Evolutionary conservation across 37 sponge, comb jelly and placozoan genomes (phyloP), one percentile per base, ranked within the genome.

Genomic region (Oopsacas minuta): DNA sequence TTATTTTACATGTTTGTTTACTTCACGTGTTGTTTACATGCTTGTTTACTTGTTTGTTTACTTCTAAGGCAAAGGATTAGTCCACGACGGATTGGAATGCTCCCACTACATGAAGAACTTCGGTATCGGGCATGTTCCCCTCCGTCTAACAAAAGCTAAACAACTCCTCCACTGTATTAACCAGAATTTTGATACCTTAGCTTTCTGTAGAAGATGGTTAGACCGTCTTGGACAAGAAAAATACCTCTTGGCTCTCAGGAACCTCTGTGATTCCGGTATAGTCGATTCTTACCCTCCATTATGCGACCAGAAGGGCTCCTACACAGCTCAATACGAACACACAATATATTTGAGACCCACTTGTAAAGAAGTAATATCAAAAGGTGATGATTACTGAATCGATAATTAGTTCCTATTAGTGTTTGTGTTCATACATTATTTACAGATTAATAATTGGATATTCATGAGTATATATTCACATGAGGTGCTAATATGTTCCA

Each of bases 61-160:
- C 30, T n/a, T n/a, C n/a, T n/a, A n/a, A 61, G 75, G 75, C 75
- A 88, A 88, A 49, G 99, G 99, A 0, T 37, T 93, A 46, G 96
- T 97, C 36, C 99, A 97, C 69, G 99, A 97, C 52, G 99, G 95
- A 87, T 90, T 97, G 92, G 99, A 97, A 53, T 93, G 94, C 88
- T 95, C 96, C 7, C 99, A 97, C 82, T 97, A 97, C 87, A 97
- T 97, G 99, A 97, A 97, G 89, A 89, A 93, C 89, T 94, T 84
- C 83, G 95, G 95, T n/a, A 83, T 88, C 15, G 93, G 92, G 37
- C 99, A 97, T 81, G 91, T 94, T 0, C 94, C 99, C 0, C 90
- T 97, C 35, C 88, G 99, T 0, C 75, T 91, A n/a, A 86, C 83
- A 35, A 86, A 92, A 23, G 87, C 95, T 83, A 94, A 94, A 49